A percentile compares a stretch with the other conserved stretches of the same genome.
These are phyloP conservation scores for Deroptyus accipitrinus DNA, from an alignment of 2,113 vertebrate genomes.

Conservation along the genomic window DNA sequence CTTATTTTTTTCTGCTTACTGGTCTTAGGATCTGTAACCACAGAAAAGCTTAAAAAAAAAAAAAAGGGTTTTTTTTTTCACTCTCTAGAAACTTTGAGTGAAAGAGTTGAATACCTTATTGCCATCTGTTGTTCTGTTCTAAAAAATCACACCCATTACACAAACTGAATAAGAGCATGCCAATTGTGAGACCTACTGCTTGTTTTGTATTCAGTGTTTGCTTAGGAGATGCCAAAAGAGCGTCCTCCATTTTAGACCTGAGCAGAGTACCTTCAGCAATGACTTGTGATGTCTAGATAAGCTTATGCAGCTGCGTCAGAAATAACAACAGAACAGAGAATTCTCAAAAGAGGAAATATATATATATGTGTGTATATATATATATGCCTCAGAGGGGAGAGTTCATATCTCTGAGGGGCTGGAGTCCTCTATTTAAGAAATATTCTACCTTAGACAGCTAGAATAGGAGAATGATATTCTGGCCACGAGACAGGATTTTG, in stretches of 20 bases:
- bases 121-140: not conserved
- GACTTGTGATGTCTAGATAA: not conserved
- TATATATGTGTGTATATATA: not conserved
- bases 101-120: not conserved
- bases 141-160: not conserved
- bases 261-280: not conserved
- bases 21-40: not conserved
- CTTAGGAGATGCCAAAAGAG: not conserved
- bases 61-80: not conserved
- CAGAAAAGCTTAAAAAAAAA: not conserved
- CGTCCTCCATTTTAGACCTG: not conserved
- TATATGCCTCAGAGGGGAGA: not conserved
- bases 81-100: not conserved
- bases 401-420: not conserved
- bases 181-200: not conserved
- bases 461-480: not conserved
- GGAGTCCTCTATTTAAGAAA: not conserved
- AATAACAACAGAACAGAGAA: not conserved
- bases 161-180: not conserved
- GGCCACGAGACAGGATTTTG: not conserved
- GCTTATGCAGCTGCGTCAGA: not conserved
- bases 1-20: not conserved
- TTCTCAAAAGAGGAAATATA: not conserved
- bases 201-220: not conserved
- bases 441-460: not conserved